phyloP scores from a whole-genome alignment of 2,113 vertebrate species.

The Xiphias gladius region DNA sequence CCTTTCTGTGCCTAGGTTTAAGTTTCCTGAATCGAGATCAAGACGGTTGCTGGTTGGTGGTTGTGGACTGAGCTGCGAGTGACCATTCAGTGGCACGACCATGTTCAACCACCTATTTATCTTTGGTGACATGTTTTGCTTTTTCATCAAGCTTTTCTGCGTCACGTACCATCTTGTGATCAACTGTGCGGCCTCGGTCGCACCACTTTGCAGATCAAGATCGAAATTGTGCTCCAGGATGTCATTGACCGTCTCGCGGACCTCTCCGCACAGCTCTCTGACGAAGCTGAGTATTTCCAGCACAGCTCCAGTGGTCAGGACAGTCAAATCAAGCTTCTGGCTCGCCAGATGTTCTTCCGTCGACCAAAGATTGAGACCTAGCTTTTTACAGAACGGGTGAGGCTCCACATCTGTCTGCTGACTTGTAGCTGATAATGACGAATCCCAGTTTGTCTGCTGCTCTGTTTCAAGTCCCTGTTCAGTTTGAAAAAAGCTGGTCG shows the following conservation, averaged over 20 bases:
- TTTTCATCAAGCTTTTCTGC: neutral
- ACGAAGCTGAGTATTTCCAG: conserved; percentile 12
- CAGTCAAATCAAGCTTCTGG: conserved; percentile 33
- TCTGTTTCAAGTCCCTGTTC: neutral
- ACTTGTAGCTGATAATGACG: neutral
- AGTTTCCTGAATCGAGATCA: neutral
- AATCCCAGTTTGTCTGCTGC: neutral
- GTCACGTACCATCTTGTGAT: conserved; percentile 24
- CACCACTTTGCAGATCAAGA: conserved; percentile 13
- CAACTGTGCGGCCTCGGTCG: neutral
- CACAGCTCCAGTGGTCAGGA: conserved; percentile 30
- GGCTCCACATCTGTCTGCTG: neutral
- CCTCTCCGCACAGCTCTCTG: conserved; percentile 25
- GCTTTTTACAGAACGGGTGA: conserved; percentile 16
- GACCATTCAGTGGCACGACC: neutral
- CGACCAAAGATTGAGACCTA: conserved; percentile 50
- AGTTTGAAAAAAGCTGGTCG: neutral
- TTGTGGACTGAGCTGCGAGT: rapidly evolving
- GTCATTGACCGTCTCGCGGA: conserved; percentile 5
- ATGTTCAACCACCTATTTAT: conserved; percentile 7
- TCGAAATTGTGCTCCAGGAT: conserved; percentile 62
- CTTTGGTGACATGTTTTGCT: neutral
- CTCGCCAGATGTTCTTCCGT: rapidly evolving
- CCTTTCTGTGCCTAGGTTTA: rapidly evolving
- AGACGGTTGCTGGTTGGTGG: rapidly evolving